These are phyloP conservation scores for Boleophthalmus pectinirostris DNA, from an alignment of 2,113 vertebrate species.

Conservation along the genomic window DNA sequence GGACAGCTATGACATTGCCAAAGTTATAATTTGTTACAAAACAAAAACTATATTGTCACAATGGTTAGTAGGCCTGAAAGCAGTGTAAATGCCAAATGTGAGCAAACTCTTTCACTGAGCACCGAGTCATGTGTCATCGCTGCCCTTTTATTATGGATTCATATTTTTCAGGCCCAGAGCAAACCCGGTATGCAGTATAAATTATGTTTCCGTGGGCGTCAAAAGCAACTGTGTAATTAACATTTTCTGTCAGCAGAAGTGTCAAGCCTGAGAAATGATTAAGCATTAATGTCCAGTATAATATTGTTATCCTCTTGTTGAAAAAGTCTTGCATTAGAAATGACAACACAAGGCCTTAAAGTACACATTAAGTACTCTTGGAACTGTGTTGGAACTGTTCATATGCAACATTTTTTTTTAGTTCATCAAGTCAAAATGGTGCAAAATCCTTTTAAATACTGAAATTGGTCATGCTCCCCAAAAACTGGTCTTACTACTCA, in stretches of 20 bases:
- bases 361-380: not conserved
- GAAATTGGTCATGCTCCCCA: not conserved
- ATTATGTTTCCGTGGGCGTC: conserved; percentile 29
- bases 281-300: conserved; percentile 14
- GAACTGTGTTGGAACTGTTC: conserved; percentile 1
- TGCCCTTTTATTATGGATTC: not conserved
- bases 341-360: not conserved
- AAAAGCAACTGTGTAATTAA: conserved; percentile 40
- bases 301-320: conserved; percentile 23
- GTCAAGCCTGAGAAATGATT: conserved; percentile 24
- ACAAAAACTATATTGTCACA: not conserved
- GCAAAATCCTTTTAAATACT: not conserved
- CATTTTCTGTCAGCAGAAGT: conserved; percentile 20
- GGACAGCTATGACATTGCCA: not conserved
- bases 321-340: conserved; percentile 3
- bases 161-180: conserved; percentile 1
- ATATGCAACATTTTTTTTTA: not conserved
- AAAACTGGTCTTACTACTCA: not conserved
- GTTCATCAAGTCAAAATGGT: not conserved
- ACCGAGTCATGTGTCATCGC: conserved; percentile 3
- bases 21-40: not conserved
- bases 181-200: not conserved
- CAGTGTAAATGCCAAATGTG: conserved; percentile 14
- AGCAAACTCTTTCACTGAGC: conserved; percentile 11
- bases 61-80: not conserved